Conservation (phyloP, 2,888 invertebrate species). For the Oeneis ivallda region DNA sequence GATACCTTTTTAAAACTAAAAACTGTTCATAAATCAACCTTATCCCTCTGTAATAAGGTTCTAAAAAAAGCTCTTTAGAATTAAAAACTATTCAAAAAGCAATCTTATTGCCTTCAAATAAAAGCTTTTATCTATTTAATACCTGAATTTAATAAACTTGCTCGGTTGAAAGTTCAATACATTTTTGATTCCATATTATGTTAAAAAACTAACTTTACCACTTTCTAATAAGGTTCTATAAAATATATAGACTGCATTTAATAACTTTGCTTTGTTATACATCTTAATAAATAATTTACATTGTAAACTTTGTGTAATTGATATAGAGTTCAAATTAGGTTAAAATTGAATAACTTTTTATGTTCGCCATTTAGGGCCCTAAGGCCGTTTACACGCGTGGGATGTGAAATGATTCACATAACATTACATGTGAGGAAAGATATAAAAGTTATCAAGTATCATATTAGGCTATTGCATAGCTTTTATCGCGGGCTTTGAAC, state of each 20-base stretch:
- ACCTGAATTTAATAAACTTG: not conserved
- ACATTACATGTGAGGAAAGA: not conserved
- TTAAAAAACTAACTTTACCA: constrained; percentile 20
- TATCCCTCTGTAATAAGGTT: not conserved
- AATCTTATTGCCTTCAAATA: not conserved
- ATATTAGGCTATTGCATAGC: too few relatives aligned
- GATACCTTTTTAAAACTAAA: constrained; percentile 8
- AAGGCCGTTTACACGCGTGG: constrained; percentile 30
- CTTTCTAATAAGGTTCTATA: not conserved
- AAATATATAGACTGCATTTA: not conserved
- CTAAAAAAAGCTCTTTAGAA: not conserved
- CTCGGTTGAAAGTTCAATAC: constrained; percentile 5
- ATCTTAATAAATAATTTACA: not conserved
- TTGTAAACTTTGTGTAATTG: not conserved
- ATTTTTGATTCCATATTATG: not conserved
- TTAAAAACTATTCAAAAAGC: not conserved
- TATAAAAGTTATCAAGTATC: too few relatives aligned
- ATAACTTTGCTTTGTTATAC: not conserved
- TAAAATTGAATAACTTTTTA: constrained; percentile 17
- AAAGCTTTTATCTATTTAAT: not conserved
- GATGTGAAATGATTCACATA: constrained; percentile 10
- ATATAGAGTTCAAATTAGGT: constrained; percentile 8
- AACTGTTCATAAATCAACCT: constrained; percentile 15
- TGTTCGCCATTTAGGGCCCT: constrained; percentile 25
- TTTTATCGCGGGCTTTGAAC: too few relatives aligned